Evolutionary conservation across 1,140 invertebrate species (phyloP).

Genomic region (Diorhabda carinulata): DNA sequence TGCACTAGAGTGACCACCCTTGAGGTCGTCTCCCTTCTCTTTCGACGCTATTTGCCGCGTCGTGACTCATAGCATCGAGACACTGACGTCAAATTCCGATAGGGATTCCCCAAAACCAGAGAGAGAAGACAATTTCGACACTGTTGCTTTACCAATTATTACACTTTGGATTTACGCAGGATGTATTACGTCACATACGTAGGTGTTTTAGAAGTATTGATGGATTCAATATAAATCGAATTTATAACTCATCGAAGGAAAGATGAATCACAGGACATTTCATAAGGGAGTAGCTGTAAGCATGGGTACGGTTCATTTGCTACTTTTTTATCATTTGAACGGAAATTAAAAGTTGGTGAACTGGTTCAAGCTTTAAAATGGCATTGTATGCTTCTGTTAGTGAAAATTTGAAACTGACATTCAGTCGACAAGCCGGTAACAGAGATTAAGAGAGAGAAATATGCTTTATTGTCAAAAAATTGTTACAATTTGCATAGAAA

Average conservation of each 20-base stretch:
- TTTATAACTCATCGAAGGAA: not conserved
- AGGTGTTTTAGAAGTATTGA: not conserved
- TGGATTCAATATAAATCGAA: slow-evolving; percentile 1
- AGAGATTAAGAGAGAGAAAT: too few relatives aligned
- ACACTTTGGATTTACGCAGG: slow-evolving; percentile 5
- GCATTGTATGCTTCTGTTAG: too few relatives aligned
- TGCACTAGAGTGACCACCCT: slow-evolving; percentile 26
- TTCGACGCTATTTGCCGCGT: slow-evolving; percentile 18
- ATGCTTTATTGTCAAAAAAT: too few relatives aligned
- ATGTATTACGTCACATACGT: not conserved
- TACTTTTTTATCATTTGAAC: too few relatives aligned
- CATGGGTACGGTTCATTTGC: too few relatives aligned
- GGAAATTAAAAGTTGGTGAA: too few relatives aligned
- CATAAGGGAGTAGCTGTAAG: too few relatives aligned
- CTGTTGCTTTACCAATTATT: slow-evolving; percentile 28
- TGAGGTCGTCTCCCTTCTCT: slow-evolving; percentile 12
- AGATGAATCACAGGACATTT: not conserved
- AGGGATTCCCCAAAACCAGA: slow-evolving; percentile 23
- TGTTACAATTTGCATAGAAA: too few relatives aligned
- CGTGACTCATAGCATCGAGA: slow-evolving; percentile 24
- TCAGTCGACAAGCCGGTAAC: too few relatives aligned
- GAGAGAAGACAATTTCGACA: slow-evolving; percentile 12
- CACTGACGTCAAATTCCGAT: slow-evolving; percentile 10
- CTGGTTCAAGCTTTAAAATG: too few relatives aligned
- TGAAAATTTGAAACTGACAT: too few relatives aligned